These are phyloP conservation scores for Cantharis lateralis DNA, from an alignment of 2,888 invertebrate species.

Conservation along the genomic window DNA sequence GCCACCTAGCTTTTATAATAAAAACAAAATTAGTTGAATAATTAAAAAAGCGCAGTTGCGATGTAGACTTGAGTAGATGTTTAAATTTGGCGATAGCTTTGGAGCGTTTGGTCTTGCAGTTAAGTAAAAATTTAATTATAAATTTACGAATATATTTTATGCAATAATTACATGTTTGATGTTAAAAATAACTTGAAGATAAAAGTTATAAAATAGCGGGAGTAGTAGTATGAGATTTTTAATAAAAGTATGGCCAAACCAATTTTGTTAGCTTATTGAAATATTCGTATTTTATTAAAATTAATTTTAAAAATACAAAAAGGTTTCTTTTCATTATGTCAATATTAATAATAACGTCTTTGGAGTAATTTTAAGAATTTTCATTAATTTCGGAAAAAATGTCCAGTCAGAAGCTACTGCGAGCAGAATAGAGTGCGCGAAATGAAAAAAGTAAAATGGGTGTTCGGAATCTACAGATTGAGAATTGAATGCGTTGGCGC, in stretches of 20 bases:
- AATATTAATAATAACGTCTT: slow-evolving; percentile 22
- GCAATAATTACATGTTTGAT: not conserved
- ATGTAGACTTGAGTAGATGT: not conserved
- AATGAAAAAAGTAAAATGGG: slow-evolving; percentile 13
- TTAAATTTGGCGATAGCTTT: not conserved
- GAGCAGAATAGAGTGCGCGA: not conserved
- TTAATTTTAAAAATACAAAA: slow-evolving; percentile 31
- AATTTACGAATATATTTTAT: not conserved
- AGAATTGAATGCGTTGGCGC: slow-evolving; percentile 35
- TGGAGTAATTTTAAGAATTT: slow-evolving; percentile 11
- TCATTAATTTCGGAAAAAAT: slow-evolving; percentile 1
- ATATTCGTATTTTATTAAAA: slow-evolving; percentile 12
- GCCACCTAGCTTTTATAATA: too few relatives aligned
- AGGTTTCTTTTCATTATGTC: slow-evolving; percentile 29
- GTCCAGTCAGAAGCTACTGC: not conserved
- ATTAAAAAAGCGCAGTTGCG: too few relatives aligned
- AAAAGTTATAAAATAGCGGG: not conserved
- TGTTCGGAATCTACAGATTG: slow-evolving; percentile 12
- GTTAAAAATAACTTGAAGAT: not conserved
- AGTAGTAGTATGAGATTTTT: not conserved
- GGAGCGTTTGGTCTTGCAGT: not conserved
- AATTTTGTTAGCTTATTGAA: not conserved
- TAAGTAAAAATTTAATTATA: not conserved
- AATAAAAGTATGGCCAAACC: not conserved
- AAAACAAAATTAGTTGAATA: too few relatives aligned